Evolutionary conservation across 2,888 invertebrate species (phyloP).

Genomic region (Heliconius hortense): DNA sequence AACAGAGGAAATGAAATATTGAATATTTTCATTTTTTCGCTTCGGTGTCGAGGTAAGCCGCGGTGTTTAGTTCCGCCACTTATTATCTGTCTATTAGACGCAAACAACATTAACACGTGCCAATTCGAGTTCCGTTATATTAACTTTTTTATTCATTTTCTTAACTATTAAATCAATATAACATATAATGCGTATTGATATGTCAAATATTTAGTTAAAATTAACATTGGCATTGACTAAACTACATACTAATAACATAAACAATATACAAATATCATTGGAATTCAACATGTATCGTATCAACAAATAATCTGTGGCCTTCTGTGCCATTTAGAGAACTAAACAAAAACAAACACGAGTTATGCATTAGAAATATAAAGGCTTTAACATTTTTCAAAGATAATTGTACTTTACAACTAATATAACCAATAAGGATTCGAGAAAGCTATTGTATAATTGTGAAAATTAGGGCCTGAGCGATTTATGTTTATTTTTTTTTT

Average conservation of each 20-base stretch:
- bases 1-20: no score
- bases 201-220: not conserved
- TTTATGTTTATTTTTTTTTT: no score
- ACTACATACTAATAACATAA: not conserved
- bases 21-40: no score
- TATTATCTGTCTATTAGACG: no score
- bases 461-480: no score
- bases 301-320: not conserved
- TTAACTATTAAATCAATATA: no score
- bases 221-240: not conserved
- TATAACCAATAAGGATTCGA: not conserved
- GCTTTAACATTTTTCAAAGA: not conserved
- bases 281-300: slow-evolving; percentile 14
- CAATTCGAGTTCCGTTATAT: no score
- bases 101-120: no score
- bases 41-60: no score
- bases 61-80: no score
- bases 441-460: no score
- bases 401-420: not conserved
- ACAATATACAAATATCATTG: slow-evolving; percentile 16
- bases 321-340: slow-evolving; percentile 10
- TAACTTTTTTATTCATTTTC: no score
- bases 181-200: not conserved
- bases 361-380: not conserved
- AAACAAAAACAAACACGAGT: not conserved